Evolutionary conservation across 2,888 invertebrate genomes (phyloP).

Genomic region (Dynastes hyllus): DNA sequence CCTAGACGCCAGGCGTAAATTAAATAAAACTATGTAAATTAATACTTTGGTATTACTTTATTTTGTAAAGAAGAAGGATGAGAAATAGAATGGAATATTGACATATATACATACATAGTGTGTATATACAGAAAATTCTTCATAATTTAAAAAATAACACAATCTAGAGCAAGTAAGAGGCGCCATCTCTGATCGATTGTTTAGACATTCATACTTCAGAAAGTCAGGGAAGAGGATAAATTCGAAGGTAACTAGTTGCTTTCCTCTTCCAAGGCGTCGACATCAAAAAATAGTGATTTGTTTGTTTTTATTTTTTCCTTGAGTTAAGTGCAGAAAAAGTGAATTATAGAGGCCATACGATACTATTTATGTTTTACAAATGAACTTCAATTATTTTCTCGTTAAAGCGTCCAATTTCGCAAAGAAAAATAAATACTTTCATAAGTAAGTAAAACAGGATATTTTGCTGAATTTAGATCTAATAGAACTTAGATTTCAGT

Average conservation of each 20-base stretch:
- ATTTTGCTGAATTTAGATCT: not conserved
- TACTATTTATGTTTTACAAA: not conserved
- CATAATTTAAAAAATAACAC: too few relatives aligned
- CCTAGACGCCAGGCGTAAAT: too few relatives aligned
- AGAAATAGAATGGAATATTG: too few relatives aligned
- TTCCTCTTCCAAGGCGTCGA: too few relatives aligned
- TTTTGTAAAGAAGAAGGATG: too few relatives aligned
- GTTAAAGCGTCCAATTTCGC: not conserved
- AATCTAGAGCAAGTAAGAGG: not conserved
- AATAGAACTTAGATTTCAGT: not conserved
- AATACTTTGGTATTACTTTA: too few relatives aligned
- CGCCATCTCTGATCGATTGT: not conserved
- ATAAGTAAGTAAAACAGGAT: constrained; percentile 28
- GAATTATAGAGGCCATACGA: not conserved
- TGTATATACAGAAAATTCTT: too few relatives aligned
- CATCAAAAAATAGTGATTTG: constrained; percentile 19
- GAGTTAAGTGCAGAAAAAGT: not conserved
- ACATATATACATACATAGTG: too few relatives aligned
- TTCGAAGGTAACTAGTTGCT: constrained; percentile 5
- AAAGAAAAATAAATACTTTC: constrained; percentile 41
- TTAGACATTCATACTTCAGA: not conserved
- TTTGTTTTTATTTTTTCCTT: constrained; percentile 11
- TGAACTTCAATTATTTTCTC: not conserved
- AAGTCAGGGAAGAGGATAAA: too few relatives aligned
- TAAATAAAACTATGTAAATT: too few relatives aligned